Evolutionary conservation across 2,888 invertebrate genomes (phyloP), one percentile per base, ranked within the genome.

Genomic region (Rhimphoctona megacephalus): DNA sequence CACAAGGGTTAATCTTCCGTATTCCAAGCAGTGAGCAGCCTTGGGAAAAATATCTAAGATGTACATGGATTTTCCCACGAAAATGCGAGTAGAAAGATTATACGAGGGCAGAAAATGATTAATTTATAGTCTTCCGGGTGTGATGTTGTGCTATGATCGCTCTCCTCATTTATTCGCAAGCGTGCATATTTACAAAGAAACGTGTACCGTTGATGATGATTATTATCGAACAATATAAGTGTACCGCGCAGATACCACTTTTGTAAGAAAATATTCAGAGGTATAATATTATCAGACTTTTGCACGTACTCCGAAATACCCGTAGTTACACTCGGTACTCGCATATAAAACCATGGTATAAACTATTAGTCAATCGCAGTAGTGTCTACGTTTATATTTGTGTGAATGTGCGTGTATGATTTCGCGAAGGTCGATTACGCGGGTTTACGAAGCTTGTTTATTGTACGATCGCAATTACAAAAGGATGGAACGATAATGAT

Each of bases 391-490:
- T 30, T 30, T 3, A 61, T 30, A 61, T 61, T 30, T 30, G 30
- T 30, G 30, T 30, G 30, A 7, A 30, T 43, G 25, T 43, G 61
- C 33, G 43, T 54, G 61, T 67, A 73, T 69, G 67, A 86, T 83
- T 81, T 46, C 81, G 79, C 46, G 84, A 86, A 86, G 86, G 86
- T 57, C 84, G 70, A 25, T 49, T n/a, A 30, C 66, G 66, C 43
- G 9, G 33, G 43, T 73, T 85, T 57, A 30, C 72, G 52, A 70
- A 52, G 83, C 81, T 77, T 72, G 52, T 77, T 61, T 67, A 33
- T 57, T 61, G 64, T 66, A 76, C 74, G 81, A 84, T 86, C 84
- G 30, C 61, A 81, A 84, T 84, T 84, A 86, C 70, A 82, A 86
- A 54, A 85, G 64, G 52, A 76, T 52, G 39, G 43, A 70, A 76